Conservation (phyloP, 2,888 invertebrate genomes). For the Apotomis capreana region DNA sequence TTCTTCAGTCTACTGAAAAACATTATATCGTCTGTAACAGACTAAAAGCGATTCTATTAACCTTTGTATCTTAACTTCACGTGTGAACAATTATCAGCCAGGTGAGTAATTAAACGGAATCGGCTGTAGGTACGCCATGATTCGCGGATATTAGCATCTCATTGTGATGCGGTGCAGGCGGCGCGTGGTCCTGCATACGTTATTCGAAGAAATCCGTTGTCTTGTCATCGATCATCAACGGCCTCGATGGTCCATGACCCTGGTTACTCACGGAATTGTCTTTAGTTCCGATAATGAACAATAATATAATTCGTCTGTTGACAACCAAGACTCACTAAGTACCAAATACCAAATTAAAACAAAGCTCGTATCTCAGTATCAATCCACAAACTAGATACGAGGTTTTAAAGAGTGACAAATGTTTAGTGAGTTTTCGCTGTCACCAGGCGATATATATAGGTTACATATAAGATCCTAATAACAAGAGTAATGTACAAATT, state of each 20-base stretch:
- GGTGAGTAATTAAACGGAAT: constrained; percentile 21
- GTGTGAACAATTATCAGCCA: neutral
- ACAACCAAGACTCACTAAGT: too few relatives aligned
- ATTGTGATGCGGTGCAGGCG: constrained; percentile 23
- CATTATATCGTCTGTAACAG: too few relatives aligned
- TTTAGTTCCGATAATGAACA: neutral
- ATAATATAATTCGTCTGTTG: neutral
- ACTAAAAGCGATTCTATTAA: too few relatives aligned
- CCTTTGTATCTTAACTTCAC: neutral
- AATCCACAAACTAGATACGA: too few relatives aligned
- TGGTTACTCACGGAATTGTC: constrained; percentile 4
- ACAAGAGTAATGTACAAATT: too few relatives aligned
- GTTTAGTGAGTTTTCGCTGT: too few relatives aligned
- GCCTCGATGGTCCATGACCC: constrained; percentile 27
- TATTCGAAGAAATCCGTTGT: constrained; percentile 33
- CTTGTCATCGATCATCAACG: constrained; percentile 28
- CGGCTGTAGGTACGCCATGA: neutral
- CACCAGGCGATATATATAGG: too few relatives aligned
- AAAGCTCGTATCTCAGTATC: too few relatives aligned
- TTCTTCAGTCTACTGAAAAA: too few relatives aligned
- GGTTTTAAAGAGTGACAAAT: too few relatives aligned
- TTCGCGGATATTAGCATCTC: constrained; percentile 16
- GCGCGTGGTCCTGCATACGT: constrained; percentile 20
- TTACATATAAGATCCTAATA: too few relatives aligned
- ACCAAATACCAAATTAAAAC: too few relatives aligned